A percentile compares a stretch with the other conserved stretches of the same genome.
phyloP scores from a whole-genome alignment of 2,888 invertebrate genomes.

The Sisyra terminalis region DNA sequence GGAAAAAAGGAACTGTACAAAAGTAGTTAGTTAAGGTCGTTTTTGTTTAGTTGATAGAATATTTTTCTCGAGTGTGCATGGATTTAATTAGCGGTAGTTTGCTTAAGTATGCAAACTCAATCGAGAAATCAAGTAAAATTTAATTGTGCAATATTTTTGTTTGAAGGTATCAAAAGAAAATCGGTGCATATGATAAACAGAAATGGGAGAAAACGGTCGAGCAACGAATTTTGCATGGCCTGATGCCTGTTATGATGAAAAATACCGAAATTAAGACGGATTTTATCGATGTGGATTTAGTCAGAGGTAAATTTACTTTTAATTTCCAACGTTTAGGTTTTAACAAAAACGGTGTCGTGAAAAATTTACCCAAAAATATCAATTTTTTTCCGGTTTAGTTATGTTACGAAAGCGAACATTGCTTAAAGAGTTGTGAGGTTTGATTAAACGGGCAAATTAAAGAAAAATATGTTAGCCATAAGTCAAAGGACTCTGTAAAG shows the following conservation, averaged over 20 bases:
- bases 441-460: no score
- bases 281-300: conserved; percentile 89
- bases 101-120: neutral
- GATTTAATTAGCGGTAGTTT: neutral
- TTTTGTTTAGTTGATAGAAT: neutral
- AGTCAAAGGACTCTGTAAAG: no score
- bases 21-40: neutral
- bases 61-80: neutral
- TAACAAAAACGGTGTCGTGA: neutral
- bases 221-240: conserved; percentile 72
- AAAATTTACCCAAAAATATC: neutral
- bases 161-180: conserved; percentile 83
- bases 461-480: no score
- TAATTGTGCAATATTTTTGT: neutral
- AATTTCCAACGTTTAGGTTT: neutral
- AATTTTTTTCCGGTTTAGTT: no score
- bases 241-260: conserved; percentile 64
- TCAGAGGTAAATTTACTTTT: conserved; percentile 52
- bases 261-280: conserved; percentile 73
- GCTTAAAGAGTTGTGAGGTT: no score
- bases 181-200: conserved; percentile 92
- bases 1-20: neutral
- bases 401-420: no score
- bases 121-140: neutral
- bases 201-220: conserved; percentile 95